Base-by-base conservation (phyloP, 2,113 vertebrate genomes). In the Ptilonorhynchus violaceus region DNA sequence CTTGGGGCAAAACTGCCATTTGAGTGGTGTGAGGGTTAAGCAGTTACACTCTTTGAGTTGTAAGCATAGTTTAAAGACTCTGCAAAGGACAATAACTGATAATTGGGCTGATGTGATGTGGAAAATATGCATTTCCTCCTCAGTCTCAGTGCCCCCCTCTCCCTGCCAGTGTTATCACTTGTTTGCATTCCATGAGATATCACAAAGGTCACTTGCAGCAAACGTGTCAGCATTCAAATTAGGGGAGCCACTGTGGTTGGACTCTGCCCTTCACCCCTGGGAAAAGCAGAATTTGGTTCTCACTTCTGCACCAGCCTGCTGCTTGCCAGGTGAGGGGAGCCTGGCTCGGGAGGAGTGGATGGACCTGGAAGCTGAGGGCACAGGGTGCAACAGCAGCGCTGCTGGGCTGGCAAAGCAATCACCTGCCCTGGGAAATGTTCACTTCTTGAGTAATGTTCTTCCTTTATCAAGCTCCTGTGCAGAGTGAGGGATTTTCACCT, bases 101-200 rank as follows among this genome's bases (percentile, higher is more conserved):
- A 95, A 82, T 78, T 92, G 67, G 55, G 96, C 97, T 98, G 98
- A 99, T 98, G 98, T 97, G 85, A 98, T 98, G 95, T 97, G 98
- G 97, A 98, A 99, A 97, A 98, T 98, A 99, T 98, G 98, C 94
- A 98, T 97, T 98, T 99, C 98, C 98, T 98, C 97, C 98, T 98
- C 69, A 94, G 96, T 93, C 67, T 78, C 15, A 39, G 93, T 98
- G 96, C 97, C 86, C 75, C 44, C 78, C 85, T 94, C 77, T 75
- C 84, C 79, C 66, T 96, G 91, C 92, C 94, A 97, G 62, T 47
- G 81, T 94, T 95, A 94, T 93, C 49, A 5, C 79, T 93, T 93
- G 86, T 94, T 98, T 95, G 92, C 37, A 17, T 83, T 96, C 75
- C 6, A 10, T 16, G 60, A 68, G 89, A 77, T 92, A 89, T 75